Conservation (phyloP, 2,113 vertebrate species). For the Phyllostomus hastatus region DNA sequence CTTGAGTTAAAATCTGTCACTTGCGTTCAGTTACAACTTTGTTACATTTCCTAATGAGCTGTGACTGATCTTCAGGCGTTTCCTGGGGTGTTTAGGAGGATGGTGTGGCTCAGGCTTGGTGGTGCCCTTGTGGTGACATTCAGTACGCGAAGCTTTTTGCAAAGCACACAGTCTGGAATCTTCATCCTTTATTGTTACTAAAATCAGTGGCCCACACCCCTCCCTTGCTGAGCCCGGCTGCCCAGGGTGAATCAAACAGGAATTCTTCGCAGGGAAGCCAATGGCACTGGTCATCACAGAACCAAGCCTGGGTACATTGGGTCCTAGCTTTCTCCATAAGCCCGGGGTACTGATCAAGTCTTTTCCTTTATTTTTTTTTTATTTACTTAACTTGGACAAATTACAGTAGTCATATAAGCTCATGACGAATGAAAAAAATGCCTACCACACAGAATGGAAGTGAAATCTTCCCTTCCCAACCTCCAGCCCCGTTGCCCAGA, state of each 20-base stretch:
- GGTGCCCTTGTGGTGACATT: rapidly evolving
- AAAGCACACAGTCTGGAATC: rapidly evolving
- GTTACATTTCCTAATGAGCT: neutral
- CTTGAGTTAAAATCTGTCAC: neutral
- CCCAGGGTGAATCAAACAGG: neutral
- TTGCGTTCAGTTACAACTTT: neutral
- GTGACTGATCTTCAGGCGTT: neutral
- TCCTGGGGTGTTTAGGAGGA: neutral
- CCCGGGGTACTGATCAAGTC: neutral
- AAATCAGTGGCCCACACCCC: neutral
- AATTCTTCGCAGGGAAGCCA: neutral
- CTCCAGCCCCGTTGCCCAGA: neutral
- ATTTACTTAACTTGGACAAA: neutral
- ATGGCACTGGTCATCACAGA: neutral
- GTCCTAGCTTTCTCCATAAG: neutral
- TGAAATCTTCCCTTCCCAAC: neutral
- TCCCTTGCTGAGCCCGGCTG: neutral
- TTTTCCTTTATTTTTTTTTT: neutral
- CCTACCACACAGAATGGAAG: neutral
- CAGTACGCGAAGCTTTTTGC: neutral
- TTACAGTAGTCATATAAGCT: neutral
- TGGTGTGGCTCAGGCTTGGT: rapidly evolving
- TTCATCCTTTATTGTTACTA: neutral
- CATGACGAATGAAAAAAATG: neutral
- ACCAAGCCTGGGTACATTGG: neutral